Base-by-base conservation (phyloP, 35 echinoderm and acorn worm genomes). In the Apostichopus japonicus region DNA sequence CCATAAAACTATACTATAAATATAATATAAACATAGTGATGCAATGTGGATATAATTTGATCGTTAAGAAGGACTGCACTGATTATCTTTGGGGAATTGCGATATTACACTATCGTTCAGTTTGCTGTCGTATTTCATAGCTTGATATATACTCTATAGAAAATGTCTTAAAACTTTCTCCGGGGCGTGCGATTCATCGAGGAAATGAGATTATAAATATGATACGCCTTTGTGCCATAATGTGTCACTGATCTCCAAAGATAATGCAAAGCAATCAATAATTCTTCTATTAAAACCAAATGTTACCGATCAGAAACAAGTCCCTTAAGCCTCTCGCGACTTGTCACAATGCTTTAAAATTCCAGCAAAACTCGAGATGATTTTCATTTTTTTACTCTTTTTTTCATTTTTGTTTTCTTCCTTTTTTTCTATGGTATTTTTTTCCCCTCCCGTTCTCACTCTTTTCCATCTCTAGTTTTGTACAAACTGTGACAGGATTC, bases 191-290 rank as follows among this genome's bases (percentile, higher is more conserved):
- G 14, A 84, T 84, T 17, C 57, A 84, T 23, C 81, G n/a, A 84
- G 81, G 81, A 84, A 84, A 84, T 58, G 81, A 84, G 54, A 58
- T 58, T n/a, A 84, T 57, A 22, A 84, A 84, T 58, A 22, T 7
- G 81, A 84, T 84, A 84, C 81, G 6, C 53, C 81, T 84, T 17
- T 84, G 14, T 84, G 81, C 56, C 81, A 84, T 84, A 84, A 84
- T 84, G 81, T 84, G 81, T 84, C 81, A 84, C 54, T 84, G 81
- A 84, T 55, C 81, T 84, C 55, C 19, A 84, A 58, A 84, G 56
- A 84, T 57, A 58, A 10, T 84, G 17, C 9, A 58, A 84, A 84
- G 57, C 5, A 24, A 24, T 23, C n/a, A 23, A 84, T 57, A 24
- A 84, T 57, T 22, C 54, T 84, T 57, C 81, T 17, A 54, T 58